phyloP scores from a whole-genome alignment of 1,140 invertebrate genomes.

The Lepidotrigona ventralis region DNA sequence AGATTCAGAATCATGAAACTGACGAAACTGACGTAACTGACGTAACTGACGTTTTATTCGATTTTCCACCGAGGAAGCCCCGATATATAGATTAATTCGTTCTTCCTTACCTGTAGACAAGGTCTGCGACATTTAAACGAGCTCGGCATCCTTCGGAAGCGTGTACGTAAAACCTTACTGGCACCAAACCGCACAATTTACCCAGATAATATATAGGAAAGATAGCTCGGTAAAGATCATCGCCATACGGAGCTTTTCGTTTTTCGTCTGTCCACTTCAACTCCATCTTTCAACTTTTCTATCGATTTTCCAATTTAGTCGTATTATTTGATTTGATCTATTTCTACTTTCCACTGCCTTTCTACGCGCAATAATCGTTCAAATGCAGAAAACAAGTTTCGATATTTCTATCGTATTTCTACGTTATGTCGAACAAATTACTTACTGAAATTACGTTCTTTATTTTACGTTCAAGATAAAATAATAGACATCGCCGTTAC shows the following conservation, averaged over 20 bases:
- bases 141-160: slow-evolving; percentile 59
- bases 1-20: no score
- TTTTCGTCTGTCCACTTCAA: neutral
- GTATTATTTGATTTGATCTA: neutral
- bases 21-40: no score
- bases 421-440: neutral
- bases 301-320: neutral
- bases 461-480: neutral
- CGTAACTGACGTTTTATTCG: no score
- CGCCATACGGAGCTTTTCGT: neutral
- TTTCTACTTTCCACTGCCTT: neutral
- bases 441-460: neutral
- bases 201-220: slow-evolving; percentile 72
- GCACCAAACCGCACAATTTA: slow-evolving; percentile 70
- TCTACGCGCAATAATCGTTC: neutral
- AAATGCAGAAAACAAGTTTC: neutral
- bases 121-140: slow-evolving; percentile 50
- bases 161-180: slow-evolving; percentile 63
- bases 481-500: neutral
- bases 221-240: slow-evolving; percentile 68
- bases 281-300: neutral
- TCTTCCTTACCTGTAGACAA: slow-evolving; percentile 68
- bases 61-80: no score
- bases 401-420: neutral
- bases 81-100: neutral